These are phyloP conservation scores for Bergia puertoricense DNA, from an alignment of 92 coral and sea anemone genomes.

Conservation along the genomic window DNA sequence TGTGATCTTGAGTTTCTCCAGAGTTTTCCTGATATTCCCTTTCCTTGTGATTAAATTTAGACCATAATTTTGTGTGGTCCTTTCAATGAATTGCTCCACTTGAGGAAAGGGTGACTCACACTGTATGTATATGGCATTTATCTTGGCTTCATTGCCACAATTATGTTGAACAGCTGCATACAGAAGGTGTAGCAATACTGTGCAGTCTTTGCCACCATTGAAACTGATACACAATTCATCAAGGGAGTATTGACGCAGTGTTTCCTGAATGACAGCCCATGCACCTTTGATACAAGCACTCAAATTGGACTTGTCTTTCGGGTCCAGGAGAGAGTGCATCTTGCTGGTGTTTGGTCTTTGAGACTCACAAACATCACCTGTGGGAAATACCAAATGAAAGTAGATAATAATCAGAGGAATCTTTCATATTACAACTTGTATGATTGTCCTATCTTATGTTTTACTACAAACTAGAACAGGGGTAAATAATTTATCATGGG, in stretches of 20 bases:
- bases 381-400: background rate
- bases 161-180: conserved; percentile 68
- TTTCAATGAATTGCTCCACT: conserved; percentile 88
- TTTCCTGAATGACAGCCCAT: conserved; percentile 92
- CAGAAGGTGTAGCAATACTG: conserved; percentile 76
- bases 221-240: conserved; percentile 95
- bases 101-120: conserved; percentile 83
- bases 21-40: conserved; percentile 74
- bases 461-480: background rate
- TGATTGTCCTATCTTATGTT: background rate
- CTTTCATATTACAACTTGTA: background rate
- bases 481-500: too few species aligned
- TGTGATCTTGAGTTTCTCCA: conserved; percentile 72
- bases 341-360: conserved; percentile 30
- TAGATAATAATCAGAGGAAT: background rate
- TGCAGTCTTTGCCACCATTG: conserved; percentile 99
- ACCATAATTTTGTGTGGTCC: conserved; percentile 64
- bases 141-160: conserved; percentile 45
- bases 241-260: conserved; percentile 72
- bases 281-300: conserved; percentile 97
- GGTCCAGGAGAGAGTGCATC: conserved; percentile 62
- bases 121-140: conserved; percentile 83
- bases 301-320: conserved; percentile 63
- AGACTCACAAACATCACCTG: background rate
- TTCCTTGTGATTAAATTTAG: conserved; percentile 78